Base-by-base conservation (phyloP, 2,797 vertebrate genomes). In the Enteromius paludinosus region DNA sequence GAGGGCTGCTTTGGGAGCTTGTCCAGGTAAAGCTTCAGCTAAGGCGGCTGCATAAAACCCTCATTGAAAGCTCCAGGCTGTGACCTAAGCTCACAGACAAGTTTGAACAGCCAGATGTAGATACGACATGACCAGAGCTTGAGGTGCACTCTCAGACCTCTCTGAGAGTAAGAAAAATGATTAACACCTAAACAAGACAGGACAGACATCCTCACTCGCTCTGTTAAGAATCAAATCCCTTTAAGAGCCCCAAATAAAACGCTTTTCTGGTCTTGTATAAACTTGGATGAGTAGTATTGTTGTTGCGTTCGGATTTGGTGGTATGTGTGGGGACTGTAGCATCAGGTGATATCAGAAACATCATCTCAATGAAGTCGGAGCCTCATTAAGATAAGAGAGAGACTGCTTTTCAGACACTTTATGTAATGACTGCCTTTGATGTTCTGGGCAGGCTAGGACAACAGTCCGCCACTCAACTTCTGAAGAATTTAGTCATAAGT, bases 351-450 rank as follows among this genome's bases (percentile, higher is more conserved):
- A 66, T 82, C 69, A 30, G 62, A 65, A 82, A 54, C 61, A 38
- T 82, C 47, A 28, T 75, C 33, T 54, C 56, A 14, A 35, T 75
- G 23, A 43, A 66, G 71, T 75, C 71, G n/a, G 71, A 56, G 38
- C 73, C 41, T 76, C 41, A 77, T 76, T 83, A 83, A 83, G 81
- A 76, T 76, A 75, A 82, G 49, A 70, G 62, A 43, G 80, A 68
- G 61, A 64, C 70, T 54, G 71, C 80, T 75, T 82, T 75, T 75
- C 61, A 82, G 62, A 66, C 80, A 75, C 81, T 83, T 83, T 83
- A 83, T 77, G 64, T 83, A 83, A 83, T 83, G 81, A 45, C 65
- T 68, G 38, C 14, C 73, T 83, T 83, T 83, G 81, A 82, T 82
- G 71, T 82, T 56, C 71, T 75, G 71, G 80, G 80, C 80, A 82